A percentile compares a stretch with the other conserved stretches of the same genome.
Evolutionary conservation across 2,797 vertebrate species (phyloP).

Genomic region (Todus mexicanus): DNA sequence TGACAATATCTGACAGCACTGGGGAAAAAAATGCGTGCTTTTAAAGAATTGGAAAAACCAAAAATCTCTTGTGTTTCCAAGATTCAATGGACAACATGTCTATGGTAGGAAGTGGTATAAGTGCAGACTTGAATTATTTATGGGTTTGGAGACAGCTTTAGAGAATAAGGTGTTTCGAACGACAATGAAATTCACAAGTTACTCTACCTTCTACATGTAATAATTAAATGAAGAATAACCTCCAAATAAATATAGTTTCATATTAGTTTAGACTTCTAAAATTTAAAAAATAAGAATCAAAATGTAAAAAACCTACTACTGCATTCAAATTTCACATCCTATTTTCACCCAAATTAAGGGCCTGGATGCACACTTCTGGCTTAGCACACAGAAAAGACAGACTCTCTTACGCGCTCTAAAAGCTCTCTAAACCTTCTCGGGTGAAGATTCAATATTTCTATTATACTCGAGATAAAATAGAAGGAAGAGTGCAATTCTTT

Average conservation of each 20-base stretch:
- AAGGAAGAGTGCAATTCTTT: neutral
- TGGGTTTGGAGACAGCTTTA: neutral
- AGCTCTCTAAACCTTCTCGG: neutral
- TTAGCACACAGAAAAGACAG: neutral
- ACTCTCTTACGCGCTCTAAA: neutral
- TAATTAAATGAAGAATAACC: neutral
- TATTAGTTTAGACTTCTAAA: neutral
- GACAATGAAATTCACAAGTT: neutral
- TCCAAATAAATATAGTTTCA: neutral
- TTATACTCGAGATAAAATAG: neutral
- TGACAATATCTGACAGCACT: neutral
- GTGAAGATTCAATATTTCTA: neutral
- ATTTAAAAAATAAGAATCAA: neutral
- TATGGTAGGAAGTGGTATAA: neutral
- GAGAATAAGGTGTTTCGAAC: neutral
- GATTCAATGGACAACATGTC: neutral
- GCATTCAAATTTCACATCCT: neutral
- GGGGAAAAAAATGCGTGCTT: neutral
- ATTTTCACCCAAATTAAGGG: neutral
- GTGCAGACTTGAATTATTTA: neutral
- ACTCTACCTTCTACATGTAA: neutral
- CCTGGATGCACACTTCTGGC: neutral
- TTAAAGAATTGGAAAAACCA: neutral
- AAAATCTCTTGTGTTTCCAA: neutral
- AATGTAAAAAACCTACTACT: neutral